These are phyloP conservation scores for Irena cyanogastra DNA, from an alignment of 2,113 vertebrate genomes.

Conservation along the genomic window DNA sequence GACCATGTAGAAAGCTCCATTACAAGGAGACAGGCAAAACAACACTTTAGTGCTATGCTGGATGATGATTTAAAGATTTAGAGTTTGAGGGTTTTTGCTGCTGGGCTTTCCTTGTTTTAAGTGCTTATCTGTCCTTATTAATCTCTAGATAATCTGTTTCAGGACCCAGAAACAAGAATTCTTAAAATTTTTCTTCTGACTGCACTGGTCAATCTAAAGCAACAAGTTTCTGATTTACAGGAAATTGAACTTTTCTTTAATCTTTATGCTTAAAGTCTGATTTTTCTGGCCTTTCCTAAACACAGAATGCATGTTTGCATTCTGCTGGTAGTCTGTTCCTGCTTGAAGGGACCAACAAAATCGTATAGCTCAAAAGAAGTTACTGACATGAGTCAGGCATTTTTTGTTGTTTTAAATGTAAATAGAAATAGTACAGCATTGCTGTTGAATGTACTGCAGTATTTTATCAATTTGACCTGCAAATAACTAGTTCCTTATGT, in stretches of 20 bases:
- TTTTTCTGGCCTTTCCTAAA: neutral
- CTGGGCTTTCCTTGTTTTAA: neutral
- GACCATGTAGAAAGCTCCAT: neutral
- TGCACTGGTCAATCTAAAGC: neutral
- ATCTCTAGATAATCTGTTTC: neutral
- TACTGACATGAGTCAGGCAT: neutral
- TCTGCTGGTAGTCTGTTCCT: neutral
- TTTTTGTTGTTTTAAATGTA: neutral
- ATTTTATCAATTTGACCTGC: neutral
- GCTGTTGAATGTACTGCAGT: neutral
- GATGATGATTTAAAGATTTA: neutral
- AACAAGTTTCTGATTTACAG: neutral
- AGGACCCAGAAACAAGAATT: neutral
- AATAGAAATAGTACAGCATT: neutral
- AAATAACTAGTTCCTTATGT: neutral
- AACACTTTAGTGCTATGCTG: neutral
- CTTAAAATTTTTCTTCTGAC: neutral
- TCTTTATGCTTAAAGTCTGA: neutral
- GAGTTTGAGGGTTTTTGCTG: neutral
- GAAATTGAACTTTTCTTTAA: neutral
- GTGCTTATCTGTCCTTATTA: neutral
- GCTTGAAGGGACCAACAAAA: neutral
- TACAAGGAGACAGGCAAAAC: neutral
- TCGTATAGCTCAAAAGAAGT: neutral
- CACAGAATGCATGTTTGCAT: neutral